Evolutionary conservation across 2,888 invertebrate genomes (phyloP).

Genomic region (Aphodius sticticus): DNA sequence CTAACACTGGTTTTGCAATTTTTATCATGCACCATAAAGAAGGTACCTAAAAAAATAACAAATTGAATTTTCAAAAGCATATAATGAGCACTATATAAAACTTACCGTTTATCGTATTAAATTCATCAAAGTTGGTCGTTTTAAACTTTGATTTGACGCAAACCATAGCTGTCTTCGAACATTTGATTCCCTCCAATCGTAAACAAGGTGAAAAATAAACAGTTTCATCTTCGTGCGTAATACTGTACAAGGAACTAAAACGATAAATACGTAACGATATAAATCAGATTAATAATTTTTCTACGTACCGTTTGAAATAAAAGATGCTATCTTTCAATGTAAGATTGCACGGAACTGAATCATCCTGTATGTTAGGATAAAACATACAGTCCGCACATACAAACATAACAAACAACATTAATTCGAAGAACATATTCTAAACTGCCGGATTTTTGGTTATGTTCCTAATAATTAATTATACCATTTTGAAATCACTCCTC

Average conservation of each 20-base stretch:
- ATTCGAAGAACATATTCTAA: neutral
- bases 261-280: neutral
- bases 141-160: neutral
- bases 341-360: neutral
- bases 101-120: neutral
- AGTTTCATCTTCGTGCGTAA: neutral
- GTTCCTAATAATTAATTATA: neutral
- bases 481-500: neutral
- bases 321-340: neutral
- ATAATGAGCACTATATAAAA: neutral
- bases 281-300: neutral
- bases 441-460: neutral
- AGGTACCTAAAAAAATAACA: neutral
- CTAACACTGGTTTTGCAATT: neutral
- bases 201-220: neutral
- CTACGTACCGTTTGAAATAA: neutral
- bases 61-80: neutral
- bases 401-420: neutral
- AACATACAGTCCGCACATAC: neutral
- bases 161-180: neutral
- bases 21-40: neutral
- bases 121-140: neutral
- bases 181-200: neutral
- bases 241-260: neutral
- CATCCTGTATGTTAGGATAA: neutral